Base-by-base conservation (phyloP, 2,797 vertebrate species). In the Sebastes melanostomus region DNA sequence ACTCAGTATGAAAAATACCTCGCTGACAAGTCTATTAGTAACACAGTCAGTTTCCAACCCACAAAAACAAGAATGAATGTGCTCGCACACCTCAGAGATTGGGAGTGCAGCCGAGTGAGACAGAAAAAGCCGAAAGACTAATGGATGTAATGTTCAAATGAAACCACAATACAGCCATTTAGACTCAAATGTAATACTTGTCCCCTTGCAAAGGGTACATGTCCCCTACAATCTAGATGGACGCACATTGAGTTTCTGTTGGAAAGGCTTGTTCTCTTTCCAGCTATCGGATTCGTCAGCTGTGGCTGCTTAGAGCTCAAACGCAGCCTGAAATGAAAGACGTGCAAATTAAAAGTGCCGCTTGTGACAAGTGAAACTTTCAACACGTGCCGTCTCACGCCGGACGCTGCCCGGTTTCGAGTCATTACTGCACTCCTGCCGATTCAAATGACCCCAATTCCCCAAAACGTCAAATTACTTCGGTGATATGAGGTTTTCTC, bases 381-480 rank as follows among this genome's bases (percentile, higher is more conserved):
- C 68, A 78, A 74, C 66, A 36, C 66, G 72, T 34, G 66, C 52
- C 1, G 6, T 78, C 84, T 87, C 69, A 69, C 29, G 72, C 80
- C 56, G 34, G 76, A 59, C 30, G 22, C 72, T 59, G 78, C 61
- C 68, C 54, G 55, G 42, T 65, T 54, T 82, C 65, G n/a, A 82
- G 81, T 84, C 82, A 88, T 85, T 86, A 86, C 82, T 46, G 71
- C 69, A 30, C 84, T 81, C 32, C 80, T 68, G 75, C 75, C 80
- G 79, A 83, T 80, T 81, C 38, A 78, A 85, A 85, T 80, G 86
- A 89, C 81, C 89, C 67, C 80, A 86, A 82, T 90, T 88, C 63
- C 73, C 67, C 52, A n/a, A 72, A 86, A 89, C 9, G 71, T 82
- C 71, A 76, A 10, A 71, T 73, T 81, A 68, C 67, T 69, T 66